phyloP scores from a whole-genome alignment of 2,888 invertebrate species.

The Archips xylosteana region DNA sequence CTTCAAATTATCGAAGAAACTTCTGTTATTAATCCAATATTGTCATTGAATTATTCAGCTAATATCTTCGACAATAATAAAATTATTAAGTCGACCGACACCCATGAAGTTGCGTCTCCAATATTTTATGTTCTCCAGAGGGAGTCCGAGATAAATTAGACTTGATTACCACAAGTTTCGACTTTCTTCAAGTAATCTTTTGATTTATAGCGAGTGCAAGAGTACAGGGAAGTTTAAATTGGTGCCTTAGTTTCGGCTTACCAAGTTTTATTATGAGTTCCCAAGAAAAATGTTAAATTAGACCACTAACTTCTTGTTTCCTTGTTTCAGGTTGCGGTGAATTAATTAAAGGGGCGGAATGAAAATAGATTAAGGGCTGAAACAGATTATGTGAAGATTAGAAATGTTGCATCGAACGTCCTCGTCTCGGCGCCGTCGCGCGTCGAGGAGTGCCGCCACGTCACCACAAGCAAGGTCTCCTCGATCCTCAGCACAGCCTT shows the following conservation, averaged over 20 bases:
- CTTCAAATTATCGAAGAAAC: not conserved
- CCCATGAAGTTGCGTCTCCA: conserved; percentile 18
- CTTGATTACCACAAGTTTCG: conserved; percentile 37
- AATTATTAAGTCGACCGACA: conserved; percentile 16
- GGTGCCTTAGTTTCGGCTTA: conserved; percentile 27
- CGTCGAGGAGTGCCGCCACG: conserved; percentile 88
- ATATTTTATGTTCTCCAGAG: conserved; percentile 31
- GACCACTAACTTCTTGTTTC: conserved; percentile 21
- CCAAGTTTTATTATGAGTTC: conserved; percentile 25
- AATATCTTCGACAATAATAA: not conserved
- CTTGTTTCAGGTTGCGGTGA: conserved; percentile 28
- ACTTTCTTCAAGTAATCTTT: conserved; percentile 35
- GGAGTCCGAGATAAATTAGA: conserved; percentile 33
- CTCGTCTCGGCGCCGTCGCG: conserved; percentile 88
- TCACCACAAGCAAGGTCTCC: conserved; percentile 86
- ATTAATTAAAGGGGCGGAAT: conserved; percentile 1
- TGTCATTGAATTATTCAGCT: conserved; percentile 1
- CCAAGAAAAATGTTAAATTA: conserved; percentile 13
- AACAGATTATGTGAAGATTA: conserved; percentile 38
- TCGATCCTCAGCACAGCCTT: conserved; percentile 76
- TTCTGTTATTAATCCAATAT: conserved; percentile 1
- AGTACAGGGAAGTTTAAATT: conserved; percentile 36
- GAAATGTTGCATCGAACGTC: conserved; percentile 88
- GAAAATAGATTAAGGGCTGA: not conserved
- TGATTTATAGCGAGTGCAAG: conserved; percentile 32